Percentiles rank a stretch among this genome's conserved stretches.
Evolutionary conservation across 1,140 invertebrate genomes (phyloP).

Genomic region (Rhopalosiphum padi): DNA sequence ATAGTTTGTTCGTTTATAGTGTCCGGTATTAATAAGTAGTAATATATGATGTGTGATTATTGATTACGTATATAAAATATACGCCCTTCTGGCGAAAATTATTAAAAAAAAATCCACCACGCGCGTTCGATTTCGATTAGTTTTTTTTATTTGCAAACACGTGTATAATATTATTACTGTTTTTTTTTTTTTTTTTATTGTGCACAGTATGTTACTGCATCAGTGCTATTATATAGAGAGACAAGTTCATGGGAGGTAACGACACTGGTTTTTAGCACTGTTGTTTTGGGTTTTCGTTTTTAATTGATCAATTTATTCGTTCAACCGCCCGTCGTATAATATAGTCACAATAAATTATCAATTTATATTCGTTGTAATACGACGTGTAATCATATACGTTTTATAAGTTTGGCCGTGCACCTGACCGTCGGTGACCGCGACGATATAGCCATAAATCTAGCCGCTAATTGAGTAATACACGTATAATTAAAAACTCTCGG

Average conservation of each 20-base stretch:
- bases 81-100: background rate
- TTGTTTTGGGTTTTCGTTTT: background rate
- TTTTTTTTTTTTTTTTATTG: background rate
- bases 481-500: conserved; percentile 25
- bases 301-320: conserved; percentile 31
- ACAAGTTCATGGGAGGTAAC: conserved; percentile 26
- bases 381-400: conserved; percentile 4
- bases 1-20: background rate
- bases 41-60: background rate
- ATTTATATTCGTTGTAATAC: conserved; percentile 15
- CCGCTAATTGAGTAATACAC: conserved; percentile 26
- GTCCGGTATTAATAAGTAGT: background rate
- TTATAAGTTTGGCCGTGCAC: background rate
- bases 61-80: background rate
- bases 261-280: conserved; percentile 41
- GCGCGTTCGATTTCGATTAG: background rate
- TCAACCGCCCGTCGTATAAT: background rate
- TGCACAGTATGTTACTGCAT: background rate
- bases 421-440: background rate
- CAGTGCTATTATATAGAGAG: background rate
- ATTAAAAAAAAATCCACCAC: background rate
- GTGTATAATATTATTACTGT: background rate
- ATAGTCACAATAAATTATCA: conserved; percentile 41
- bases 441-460: conserved; percentile 4
- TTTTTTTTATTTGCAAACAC: background rate